Base-by-base conservation (phyloP, 2,113 vertebrate species). In the Gobius niger region DNA sequence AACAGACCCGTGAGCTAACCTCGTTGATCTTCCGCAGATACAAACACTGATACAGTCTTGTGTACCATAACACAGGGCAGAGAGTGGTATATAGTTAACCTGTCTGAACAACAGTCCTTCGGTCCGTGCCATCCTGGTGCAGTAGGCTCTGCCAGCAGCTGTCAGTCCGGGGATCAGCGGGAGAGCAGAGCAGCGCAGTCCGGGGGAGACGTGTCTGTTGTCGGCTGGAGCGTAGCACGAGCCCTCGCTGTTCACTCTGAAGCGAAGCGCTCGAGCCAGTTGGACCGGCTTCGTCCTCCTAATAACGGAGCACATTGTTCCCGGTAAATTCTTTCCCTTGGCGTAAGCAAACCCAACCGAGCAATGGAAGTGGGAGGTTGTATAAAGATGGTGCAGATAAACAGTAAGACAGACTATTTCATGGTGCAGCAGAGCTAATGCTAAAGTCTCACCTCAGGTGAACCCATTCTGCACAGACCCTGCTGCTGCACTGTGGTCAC, bases 81-180 rank as follows among this genome's bases (percentile, higher is more conserved):
- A 16, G 9, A 46, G 7, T 6, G 9, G 9, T 4, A 3, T 18
- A n/a, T 6, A 19, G 41, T 75, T 4, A 53, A 92, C 92, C 63
- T 93, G 92, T 86, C 91, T 85, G 76, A 93, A 92, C 60, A 93
- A 16, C 1, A 87, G 70, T 24, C 83, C 85, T 9, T 67, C 18
- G 9, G 47, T 70, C n/a, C 16, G 15, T 14, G 76, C 76, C 85
- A 84, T 88, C 52, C 76, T 62, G 68, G 75, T 66, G 68, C 85
- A 87, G 71, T 83, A 83, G 1, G 15, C 7, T 41, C 80, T 82
- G 15, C 0, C 11, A 6, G 49, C 8, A 2, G 49, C 40, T 2
- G 24, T 4, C 24, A 34, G 24, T 34, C 24, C 24, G 24, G 24
- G 24, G 24, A 11, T 15, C 0, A 66, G 73, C 77, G 76, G 66